These are phyloP conservation scores for Champsocephalus esox DNA, from an alignment of 2,797 vertebrate species.

Conservation along the genomic window DNA sequence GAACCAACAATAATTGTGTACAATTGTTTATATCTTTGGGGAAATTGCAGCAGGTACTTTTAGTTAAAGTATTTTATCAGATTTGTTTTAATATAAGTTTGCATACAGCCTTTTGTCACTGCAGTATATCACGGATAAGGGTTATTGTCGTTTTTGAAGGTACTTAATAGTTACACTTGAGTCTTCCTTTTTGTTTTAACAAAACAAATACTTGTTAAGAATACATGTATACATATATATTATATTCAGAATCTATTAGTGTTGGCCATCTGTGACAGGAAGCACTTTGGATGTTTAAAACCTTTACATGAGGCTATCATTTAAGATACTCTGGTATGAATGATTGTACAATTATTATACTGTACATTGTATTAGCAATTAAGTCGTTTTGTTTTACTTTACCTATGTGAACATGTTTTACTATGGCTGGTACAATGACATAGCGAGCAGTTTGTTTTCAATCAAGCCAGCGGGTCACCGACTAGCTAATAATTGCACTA, in stretches of 20 bases:
- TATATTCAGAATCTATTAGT: conserved; percentile 66
- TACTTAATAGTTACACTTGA: conserved; percentile 28
- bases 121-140: conserved; percentile 16
- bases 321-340: neutral
- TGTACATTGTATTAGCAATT: neutral
- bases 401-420: conserved; percentile 11
- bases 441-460: neutral
- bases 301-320: conserved; percentile 15
- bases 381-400: conserved; percentile 12
- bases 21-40: conserved; percentile 14
- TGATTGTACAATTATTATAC: conserved; percentile 10
- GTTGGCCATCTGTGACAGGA: conserved; percentile 20
- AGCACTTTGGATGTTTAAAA: conserved; percentile 30
- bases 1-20: conserved; percentile 28
- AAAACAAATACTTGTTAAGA: conserved; percentile 7
- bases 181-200: conserved; percentile 1
- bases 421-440: conserved; percentile 17
- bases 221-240: conserved; percentile 4
- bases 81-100: conserved; percentile 57
- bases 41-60: conserved; percentile 21
- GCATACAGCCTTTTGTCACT: neutral
- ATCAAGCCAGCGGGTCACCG: neutral
- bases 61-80: conserved; percentile 41
- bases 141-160: conserved; percentile 36
- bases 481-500: conserved; percentile 31